Percentiles rank a stretch among this genome's conserved stretches.
Evolutionary conservation across 2,797 vertebrate genomes (phyloP).

Genomic region (Pseudochromis fuscus): DNA sequence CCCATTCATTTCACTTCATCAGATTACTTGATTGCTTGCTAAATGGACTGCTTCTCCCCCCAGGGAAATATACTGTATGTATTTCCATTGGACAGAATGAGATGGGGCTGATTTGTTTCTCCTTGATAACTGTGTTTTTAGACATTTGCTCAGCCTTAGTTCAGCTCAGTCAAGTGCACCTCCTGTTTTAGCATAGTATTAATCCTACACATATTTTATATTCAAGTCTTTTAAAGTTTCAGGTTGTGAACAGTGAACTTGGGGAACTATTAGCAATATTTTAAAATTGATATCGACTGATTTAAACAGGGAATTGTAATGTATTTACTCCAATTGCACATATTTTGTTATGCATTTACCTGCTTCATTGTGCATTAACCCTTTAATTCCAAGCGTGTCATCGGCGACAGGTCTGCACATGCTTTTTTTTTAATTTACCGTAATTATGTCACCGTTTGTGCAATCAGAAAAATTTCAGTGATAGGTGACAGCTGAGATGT

Average conservation of each 20-base stretch:
- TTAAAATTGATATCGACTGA: slow-evolving; percentile 26
- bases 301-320: slow-evolving; percentile 13
- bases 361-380: too few relatives aligned
- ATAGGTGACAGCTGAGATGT: too few relatives aligned
- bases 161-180: slow-evolving; percentile 42
- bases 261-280: slow-evolving; percentile 17
- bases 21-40: slow-evolving; percentile 73
- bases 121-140: slow-evolving; percentile 33
- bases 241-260: slow-evolving; percentile 14
- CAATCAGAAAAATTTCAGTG: too few relatives aligned
- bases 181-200: slow-evolving; percentile 38
- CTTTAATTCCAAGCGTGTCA: too few relatives aligned
- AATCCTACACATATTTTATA: slow-evolving; percentile 29
- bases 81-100: slow-evolving; percentile 60
- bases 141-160: slow-evolving; percentile 33
- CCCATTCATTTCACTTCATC: slow-evolving; percentile 75
- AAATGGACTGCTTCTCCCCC: slow-evolving; percentile 65
- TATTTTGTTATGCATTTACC: too few relatives aligned
- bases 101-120: slow-evolving; percentile 50
- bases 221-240: slow-evolving; percentile 37
- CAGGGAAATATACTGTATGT: slow-evolving; percentile 52
- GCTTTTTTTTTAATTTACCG: too few relatives aligned
- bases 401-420: too few relatives aligned
- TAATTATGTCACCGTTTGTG: too few relatives aligned
- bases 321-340: not conserved